These are phyloP conservation scores for Mythimna vitellina DNA, from an alignment of 2,888 invertebrate genomes.

Conservation along the genomic window DNA sequence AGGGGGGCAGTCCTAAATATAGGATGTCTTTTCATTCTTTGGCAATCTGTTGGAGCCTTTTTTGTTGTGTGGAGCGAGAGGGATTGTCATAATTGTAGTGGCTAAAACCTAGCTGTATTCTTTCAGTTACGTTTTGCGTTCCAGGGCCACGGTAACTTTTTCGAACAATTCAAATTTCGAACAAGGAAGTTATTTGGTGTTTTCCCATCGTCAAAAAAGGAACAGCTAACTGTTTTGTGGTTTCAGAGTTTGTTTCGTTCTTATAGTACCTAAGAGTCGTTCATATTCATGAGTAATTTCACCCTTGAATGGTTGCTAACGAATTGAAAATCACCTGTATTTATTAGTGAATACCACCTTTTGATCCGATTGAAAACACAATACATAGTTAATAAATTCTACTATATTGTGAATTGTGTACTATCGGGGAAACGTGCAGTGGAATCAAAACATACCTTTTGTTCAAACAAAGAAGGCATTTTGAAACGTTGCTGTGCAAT, in stretches of 20 bases:
- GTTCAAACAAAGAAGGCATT: constrained; percentile 42
- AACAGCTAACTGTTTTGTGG: background rate
- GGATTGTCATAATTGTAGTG: too few species aligned
- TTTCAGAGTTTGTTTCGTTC: too few species aligned
- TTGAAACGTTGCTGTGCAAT: constrained; percentile 36
- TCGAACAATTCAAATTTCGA: too few species aligned
- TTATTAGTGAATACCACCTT: background rate
- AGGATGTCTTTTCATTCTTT: background rate
- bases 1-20: too few species aligned
- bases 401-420: constrained; percentile 29
- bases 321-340: background rate
- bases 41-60: background rate
- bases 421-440: constrained; percentile 37
- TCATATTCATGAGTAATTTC: background rate
- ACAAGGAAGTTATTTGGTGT: too few species aligned
- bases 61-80: too few species aligned
- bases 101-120: too few species aligned
- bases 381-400: constrained; percentile 42
- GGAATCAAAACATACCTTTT: constrained; percentile 53
- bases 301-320: background rate
- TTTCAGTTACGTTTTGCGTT: too few species aligned
- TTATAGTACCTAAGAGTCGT: background rate
- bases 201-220: background rate
- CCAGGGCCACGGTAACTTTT: too few species aligned
- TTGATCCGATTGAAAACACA: constrained; percentile 26